Base-by-base conservation (phyloP, 1,140 invertebrate species). In the Dinothrombium tinctorium region DNA sequence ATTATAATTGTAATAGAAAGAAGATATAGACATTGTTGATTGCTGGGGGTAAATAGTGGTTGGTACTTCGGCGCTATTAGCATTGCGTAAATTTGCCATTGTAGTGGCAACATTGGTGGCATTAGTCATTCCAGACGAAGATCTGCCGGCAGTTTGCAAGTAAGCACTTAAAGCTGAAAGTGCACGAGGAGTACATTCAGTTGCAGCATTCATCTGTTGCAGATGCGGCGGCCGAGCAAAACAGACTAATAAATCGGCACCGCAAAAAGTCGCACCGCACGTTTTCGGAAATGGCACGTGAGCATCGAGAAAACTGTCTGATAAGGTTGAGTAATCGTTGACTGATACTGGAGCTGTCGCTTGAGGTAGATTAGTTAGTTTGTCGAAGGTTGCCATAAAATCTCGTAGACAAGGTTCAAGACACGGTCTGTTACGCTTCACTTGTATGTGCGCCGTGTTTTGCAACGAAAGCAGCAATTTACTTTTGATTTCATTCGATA, bases 221-320 rank as follows among this genome's bases (percentile, higher is more conserved):
- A 73, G 62, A 50, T 75, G 74, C 9, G 72, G 64, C 1, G 76
- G 73, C 43, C 82, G 68, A 33, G 76, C 76, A 58, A 90, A 92
- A 44, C 76, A 80, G 7, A 83, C 77, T 21, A 86, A 59, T 20
- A 73, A 68, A 49, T 67, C 69, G 22, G 76, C 76, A 28, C 74
- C 74, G 59, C 79, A 87, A 65, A 92, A 95, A 54, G 76, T 75
- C 1, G 81, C 84, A 4, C 84, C 84, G 11, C 80, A 89, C 0
- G 84, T 92, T 40, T 82, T 64, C 1, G 86, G 86, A 61, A 89
- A 94, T 1, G 86, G 86, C 46, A 94, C 79, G 50, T 74, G 80
- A n/a, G 74, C 51, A 49, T 65, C 64, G 37, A 57, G 55, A 49
- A 55, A 57, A 23, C 53, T 53, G 24, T 54, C 55, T 40, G 56